Conservation (phyloP, 2,888 invertebrate genomes). For the Hipparchia sbordonii region DNA sequence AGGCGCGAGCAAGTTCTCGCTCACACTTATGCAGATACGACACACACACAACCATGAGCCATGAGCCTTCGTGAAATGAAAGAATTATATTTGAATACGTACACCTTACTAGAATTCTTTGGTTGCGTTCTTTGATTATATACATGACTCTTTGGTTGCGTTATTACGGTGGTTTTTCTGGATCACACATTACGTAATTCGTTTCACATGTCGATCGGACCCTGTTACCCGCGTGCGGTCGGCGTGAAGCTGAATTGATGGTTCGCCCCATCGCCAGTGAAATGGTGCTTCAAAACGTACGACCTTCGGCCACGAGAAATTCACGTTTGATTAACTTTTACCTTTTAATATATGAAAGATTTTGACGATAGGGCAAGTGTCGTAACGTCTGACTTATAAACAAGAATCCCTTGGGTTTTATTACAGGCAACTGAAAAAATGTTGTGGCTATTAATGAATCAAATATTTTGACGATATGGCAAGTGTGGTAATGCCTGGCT, state of each 20-base stretch:
- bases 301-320: conserved; percentile 75
- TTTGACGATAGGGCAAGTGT: conserved; percentile 4
- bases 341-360: conserved; percentile 22
- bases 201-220: conserved; percentile 75
- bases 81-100: too few relatives aligned
- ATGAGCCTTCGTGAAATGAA: too few relatives aligned
- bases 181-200: conserved; percentile 65
- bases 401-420: background rate
- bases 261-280: conserved; percentile 78
- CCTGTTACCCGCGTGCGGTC: conserved; percentile 70
- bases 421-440: too few relatives aligned
- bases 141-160: conserved; percentile 43
- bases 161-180: conserved; percentile 73
- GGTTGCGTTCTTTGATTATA: too few relatives aligned
- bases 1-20: too few relatives aligned
- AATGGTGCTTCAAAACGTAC: conserved; percentile 80
- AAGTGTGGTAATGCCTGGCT: background rate
- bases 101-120: too few relatives aligned
- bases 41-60: too few relatives aligned
- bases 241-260: conserved; percentile 79
- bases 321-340: conserved; percentile 77
- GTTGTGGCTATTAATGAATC: conserved; percentile 3
- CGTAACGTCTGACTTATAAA: background rate
- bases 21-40: too few relatives aligned
- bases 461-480: conserved; percentile 4